Conservation (phyloP, 1,140 invertebrate species). For the Drosophila orena region DNA sequence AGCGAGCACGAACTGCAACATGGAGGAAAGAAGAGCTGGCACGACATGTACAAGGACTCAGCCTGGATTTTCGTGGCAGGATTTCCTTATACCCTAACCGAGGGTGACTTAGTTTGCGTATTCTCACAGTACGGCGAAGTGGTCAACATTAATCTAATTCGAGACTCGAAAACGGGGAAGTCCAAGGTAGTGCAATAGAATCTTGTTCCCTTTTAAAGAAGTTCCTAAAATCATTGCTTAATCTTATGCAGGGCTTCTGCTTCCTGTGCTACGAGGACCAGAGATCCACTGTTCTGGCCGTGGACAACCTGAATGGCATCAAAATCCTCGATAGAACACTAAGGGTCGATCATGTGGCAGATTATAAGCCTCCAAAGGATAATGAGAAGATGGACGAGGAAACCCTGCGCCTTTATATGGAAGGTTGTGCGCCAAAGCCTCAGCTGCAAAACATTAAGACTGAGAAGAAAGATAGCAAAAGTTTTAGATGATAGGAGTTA, state of each 20-base stretch:
- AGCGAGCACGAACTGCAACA: slow-evolving; percentile 94
- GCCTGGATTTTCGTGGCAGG: slow-evolving; percentile 99
- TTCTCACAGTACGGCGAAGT: slow-evolving; percentile 99
- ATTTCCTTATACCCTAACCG: slow-evolving; percentile 96
- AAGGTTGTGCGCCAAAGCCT: slow-evolving; percentile 92
- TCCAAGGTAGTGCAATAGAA: slow-evolving; percentile 86
- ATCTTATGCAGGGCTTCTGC: slow-evolving; percentile 90
- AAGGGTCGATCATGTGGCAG: slow-evolving; percentile 96
- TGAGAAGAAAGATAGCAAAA: slow-evolving; percentile 33
- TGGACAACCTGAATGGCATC: slow-evolving; percentile 98
- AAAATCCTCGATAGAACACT: slow-evolving; percentile 93
- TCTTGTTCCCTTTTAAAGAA: no score
- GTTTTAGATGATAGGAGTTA: slow-evolving; percentile 10
- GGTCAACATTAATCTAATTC: slow-evolving; percentile 97
- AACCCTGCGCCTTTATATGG: slow-evolving; percentile 90
- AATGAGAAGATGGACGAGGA: slow-evolving; percentile 92
- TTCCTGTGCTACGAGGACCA: slow-evolving; percentile 99
- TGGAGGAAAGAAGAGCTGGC: slow-evolving; percentile 97
- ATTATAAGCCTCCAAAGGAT: slow-evolving; percentile 97
- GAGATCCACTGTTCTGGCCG: slow-evolving; percentile 96
- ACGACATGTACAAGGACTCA: slow-evolving; percentile 98
- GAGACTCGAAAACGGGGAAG: slow-evolving; percentile 98
- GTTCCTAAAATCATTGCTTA: no score
- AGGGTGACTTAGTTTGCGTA: slow-evolving; percentile 98
- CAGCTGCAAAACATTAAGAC: slow-evolving; percentile 47